phyloP scores from a whole-genome alignment of 1,140 invertebrate genomes.

The Epicauta chinensis region DNA sequence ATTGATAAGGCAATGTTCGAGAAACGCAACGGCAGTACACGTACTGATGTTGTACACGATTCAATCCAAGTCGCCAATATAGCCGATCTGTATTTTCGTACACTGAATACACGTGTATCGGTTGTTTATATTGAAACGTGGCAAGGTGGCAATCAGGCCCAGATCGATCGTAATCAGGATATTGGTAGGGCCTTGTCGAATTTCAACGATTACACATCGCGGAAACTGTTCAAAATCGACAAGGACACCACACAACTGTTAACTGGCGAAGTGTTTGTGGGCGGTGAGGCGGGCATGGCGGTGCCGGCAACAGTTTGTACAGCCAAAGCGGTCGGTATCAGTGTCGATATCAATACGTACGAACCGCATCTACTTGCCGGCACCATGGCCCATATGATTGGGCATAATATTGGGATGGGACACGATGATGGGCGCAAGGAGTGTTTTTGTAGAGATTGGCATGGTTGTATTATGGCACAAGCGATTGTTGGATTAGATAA shows the following conservation, averaged over 20 bases:
- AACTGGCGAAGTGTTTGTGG: slow-evolving; percentile 75
- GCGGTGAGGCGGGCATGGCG: slow-evolving; percentile 84
- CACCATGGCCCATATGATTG: slow-evolving; percentile 94
- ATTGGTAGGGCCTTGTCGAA: slow-evolving; percentile 78
- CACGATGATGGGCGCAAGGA: slow-evolving; percentile 86
- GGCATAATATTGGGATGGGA: slow-evolving; percentile 92
- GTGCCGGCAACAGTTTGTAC: slow-evolving; percentile 88
- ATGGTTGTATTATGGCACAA: slow-evolving; percentile 92
- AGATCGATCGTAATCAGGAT: slow-evolving; percentile 74
- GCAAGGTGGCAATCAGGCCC: slow-evolving; percentile 79
- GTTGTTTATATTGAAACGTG: slow-evolving; percentile 96
- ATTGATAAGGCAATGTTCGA: slow-evolving; percentile 94
- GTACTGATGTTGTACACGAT: slow-evolving; percentile 86
- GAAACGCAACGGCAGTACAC: slow-evolving; percentile 80
- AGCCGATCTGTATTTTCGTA: slow-evolving; percentile 77
- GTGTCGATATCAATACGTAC: slow-evolving; percentile 85
- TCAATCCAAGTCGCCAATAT: slow-evolving; percentile 95
- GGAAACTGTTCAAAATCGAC: slow-evolving; percentile 73
- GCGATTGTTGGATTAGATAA: slow-evolving; percentile 85
- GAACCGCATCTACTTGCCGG: slow-evolving; percentile 89
- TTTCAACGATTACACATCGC: slow-evolving; percentile 83
- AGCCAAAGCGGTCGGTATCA: slow-evolving; percentile 83
- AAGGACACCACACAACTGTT: slow-evolving; percentile 88
- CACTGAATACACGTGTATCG: slow-evolving; percentile 85
- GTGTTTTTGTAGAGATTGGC: slow-evolving; percentile 87